Evolutionary conservation across 2,888 invertebrate species (phyloP), one percentile per base, ranked within the genome.

Genomic region (Subacronicta megacephala): DNA sequence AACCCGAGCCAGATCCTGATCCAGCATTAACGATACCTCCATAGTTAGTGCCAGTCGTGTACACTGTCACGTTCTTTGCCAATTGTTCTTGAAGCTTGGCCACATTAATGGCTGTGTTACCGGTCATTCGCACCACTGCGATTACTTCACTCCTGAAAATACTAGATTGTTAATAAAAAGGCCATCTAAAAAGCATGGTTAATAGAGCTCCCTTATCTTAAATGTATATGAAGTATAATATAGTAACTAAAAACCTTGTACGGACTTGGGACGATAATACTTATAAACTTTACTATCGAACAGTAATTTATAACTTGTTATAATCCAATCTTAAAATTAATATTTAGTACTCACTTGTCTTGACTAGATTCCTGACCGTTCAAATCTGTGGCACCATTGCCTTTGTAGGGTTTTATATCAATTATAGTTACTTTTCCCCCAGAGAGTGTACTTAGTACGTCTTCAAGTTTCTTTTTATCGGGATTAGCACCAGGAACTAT

Each of bases 341-440:
- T 1, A 5, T 6, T 2, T 6, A 6, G n/a, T 37, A 56, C 65
- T 89, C 84, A 95, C 95, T 93, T 95, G 73, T 95, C 95, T 81
- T 95, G 95, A 84, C 95, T 93, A 82, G 91, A 92, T 84, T 72
- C 93, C 52, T 92, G 92, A 44, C 93, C 88, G 70, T 80, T 93
- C 29, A 93, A 85, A 84, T 95, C 95, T 54, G 95, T 94, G 46
- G 94, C 95, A 41, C 94, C 95, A 42, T 95, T 62, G 60, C 95
- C 95, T 73, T 87, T 94, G 75, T 97, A 96, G 0, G 97, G 96
- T 62, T 96, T 95, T 40, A 97, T 96, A 54, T 96, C 96, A 77
- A 96, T 95, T 53, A 98, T 97, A 43, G 95, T 95, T 0, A 98
- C 97, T 83, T 95, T 96, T 3, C 97, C 97, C 1, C 98, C 98